Conservation (phyloP, 35 echinoderm and acorn worm genomes). For the Stichopus chloronotus region DNA sequence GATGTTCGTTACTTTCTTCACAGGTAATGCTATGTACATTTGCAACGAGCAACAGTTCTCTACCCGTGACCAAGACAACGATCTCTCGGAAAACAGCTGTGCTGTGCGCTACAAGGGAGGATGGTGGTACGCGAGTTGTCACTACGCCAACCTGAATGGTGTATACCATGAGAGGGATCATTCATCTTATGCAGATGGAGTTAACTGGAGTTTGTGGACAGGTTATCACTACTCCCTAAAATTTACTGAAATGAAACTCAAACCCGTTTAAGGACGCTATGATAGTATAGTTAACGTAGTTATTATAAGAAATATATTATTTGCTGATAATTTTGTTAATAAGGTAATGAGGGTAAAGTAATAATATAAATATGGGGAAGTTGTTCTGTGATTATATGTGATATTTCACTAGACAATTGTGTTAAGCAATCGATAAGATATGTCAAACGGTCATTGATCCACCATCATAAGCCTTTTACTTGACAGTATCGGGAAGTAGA, state of each 20-base stretch:
- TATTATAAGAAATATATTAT: no score
- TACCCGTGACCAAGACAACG: constrained; percentile 30
- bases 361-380: no score
- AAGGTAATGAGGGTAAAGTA: no score
- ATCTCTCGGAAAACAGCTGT: neutral
- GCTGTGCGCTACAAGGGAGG: constrained; percentile 33
- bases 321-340: no score
- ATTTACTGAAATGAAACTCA: constrained; percentile 83
- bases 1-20: no score
- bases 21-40: constrained; percentile 1
- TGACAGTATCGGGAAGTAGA: no score
- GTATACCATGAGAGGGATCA: constrained; percentile 53
- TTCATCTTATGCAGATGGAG: constrained; percentile 69
- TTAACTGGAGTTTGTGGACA: constrained; percentile 85
- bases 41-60: constrained; percentile 20
- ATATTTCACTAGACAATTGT: no score
- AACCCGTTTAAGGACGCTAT: constrained; percentile 22
- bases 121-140: constrained; percentile 60
- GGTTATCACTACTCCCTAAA: constrained; percentile 87
- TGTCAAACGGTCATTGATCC: no score
- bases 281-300: no score
- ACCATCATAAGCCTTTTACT: no score
- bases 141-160: constrained; percentile 57
- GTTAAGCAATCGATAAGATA: no score
- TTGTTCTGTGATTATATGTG: no score